Conservation (phyloP, 1,140 invertebrate genomes). For the Penaeus indicus region DNA sequence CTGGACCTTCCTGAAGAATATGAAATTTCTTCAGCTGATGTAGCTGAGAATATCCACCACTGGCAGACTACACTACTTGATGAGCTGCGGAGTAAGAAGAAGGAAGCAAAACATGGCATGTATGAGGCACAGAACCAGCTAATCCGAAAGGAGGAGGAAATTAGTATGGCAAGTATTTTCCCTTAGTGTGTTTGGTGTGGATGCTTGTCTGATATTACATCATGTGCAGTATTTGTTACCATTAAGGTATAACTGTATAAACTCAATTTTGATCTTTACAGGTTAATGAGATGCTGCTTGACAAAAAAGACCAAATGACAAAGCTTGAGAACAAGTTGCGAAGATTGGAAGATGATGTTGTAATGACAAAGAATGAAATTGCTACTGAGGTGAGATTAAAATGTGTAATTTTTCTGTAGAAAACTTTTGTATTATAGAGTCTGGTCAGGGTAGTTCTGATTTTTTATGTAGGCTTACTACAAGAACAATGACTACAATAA, state of each 20-base stretch:
- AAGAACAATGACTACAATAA: too few relatives aligned
- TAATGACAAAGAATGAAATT: neutral
- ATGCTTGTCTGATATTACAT: neutral
- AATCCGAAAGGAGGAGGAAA: neutral
- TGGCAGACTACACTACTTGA: neutral
- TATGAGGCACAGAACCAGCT: neutral
- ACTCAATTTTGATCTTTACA: neutral
- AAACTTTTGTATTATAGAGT: neutral
- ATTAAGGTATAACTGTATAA: neutral
- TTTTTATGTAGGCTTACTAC: too few relatives aligned
- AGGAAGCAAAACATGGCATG: neutral
- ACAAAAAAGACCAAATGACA: neutral
- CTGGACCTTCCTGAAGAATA: neutral
- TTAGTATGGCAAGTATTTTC: neutral
- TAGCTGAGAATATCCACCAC: neutral
- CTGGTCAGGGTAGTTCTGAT: too few relatives aligned
- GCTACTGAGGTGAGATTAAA: neutral
- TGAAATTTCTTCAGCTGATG: neutral
- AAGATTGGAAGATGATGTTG: neutral
- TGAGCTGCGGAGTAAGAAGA: neutral
- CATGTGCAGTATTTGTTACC: neutral
- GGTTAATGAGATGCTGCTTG: neutral
- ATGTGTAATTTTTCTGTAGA: neutral
- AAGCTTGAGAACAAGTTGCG: conserved; percentile 1
- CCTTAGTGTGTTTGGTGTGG: neutral